These are phyloP conservation scores for Luidia sarsii DNA, from an alignment of 53 echinoderm and acorn worm species.

Conservation along the genomic window DNA sequence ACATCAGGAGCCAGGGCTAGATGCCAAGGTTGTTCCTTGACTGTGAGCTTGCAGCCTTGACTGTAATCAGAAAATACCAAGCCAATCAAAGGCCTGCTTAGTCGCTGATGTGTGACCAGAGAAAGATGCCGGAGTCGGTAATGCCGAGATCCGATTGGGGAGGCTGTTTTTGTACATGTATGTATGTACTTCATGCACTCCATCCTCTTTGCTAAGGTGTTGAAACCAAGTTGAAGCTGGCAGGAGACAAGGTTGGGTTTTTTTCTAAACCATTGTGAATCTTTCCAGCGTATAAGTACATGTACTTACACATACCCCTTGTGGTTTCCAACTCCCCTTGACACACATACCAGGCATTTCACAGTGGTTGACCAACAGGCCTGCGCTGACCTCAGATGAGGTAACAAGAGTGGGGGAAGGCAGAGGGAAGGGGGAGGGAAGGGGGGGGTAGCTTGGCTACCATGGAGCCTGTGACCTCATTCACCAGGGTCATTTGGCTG, in stretches of 20 bases:
- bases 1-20: no score
- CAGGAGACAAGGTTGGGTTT: no score
- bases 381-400: constrained; percentile 45
- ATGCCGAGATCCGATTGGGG: not conserved
- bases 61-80: no score
- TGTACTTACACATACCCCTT: constrained; percentile 14
- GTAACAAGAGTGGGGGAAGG: no score
- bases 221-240: no score
- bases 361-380: constrained; percentile 56
- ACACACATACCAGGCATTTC: constrained; percentile 51
- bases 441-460: constrained; percentile 26
- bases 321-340: constrained; percentile 43
- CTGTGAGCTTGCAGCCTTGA: constrained; percentile 34
- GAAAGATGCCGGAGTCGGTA: not conserved
- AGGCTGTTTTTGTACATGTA: not conserved
- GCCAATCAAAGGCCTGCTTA: constrained; percentile 9
- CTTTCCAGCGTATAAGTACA: not conserved
- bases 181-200: not conserved
- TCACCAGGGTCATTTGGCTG: constrained; percentile 22
- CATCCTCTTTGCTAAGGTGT: no score
- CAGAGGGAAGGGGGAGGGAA: no score
- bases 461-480: constrained; percentile 45
- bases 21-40: constrained; percentile 32
- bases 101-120: constrained; percentile 28
- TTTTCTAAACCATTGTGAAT: no score